A percentile compares a stretch with the other conserved stretches of the same genome.
phyloP scores from a whole-genome alignment of 2,113 vertebrate species.

The Notothenia coriiceps region DNA sequence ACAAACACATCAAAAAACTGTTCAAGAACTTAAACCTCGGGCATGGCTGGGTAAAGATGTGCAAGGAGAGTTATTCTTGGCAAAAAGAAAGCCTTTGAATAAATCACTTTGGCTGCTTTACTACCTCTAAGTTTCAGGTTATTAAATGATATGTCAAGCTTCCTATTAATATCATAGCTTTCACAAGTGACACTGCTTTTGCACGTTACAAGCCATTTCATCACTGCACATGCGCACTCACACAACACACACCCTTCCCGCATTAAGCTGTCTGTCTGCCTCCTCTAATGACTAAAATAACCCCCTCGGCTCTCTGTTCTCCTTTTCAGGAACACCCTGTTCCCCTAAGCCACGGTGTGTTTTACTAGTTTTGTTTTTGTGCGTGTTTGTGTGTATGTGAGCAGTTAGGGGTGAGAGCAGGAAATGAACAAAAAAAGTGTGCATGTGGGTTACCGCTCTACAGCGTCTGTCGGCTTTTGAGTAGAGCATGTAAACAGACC shows the following conservation, averaged over 20 bases:
- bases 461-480: not conserved
- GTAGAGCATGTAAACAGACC: constrained; percentile 21
- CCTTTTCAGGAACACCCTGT: constrained; percentile 82
- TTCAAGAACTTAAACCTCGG: not conserved
- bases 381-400: not conserved
- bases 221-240: constrained; percentile 20
- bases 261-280: constrained; percentile 54
- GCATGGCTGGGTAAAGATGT: not conserved
- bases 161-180: not conserved
- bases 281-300: constrained; percentile 79
- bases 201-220: constrained; percentile 15
- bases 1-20: not conserved
- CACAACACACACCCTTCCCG: constrained; percentile 45
- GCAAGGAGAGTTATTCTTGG: not conserved
- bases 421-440: constrained; percentile 18
- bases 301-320: constrained; percentile 82
- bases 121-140: not conserved
- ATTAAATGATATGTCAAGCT: not conserved
- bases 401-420: not conserved
- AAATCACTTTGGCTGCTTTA: not conserved
- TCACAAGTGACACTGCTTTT: constrained; percentile 12
- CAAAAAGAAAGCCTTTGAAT: not conserved
- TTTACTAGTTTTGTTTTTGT: constrained; percentile 10
- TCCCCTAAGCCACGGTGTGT: constrained; percentile 57
- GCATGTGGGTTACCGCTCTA: not conserved